Conservation (phyloP, 2,113 vertebrate species). For the Istiophorus platypterus region DNA sequence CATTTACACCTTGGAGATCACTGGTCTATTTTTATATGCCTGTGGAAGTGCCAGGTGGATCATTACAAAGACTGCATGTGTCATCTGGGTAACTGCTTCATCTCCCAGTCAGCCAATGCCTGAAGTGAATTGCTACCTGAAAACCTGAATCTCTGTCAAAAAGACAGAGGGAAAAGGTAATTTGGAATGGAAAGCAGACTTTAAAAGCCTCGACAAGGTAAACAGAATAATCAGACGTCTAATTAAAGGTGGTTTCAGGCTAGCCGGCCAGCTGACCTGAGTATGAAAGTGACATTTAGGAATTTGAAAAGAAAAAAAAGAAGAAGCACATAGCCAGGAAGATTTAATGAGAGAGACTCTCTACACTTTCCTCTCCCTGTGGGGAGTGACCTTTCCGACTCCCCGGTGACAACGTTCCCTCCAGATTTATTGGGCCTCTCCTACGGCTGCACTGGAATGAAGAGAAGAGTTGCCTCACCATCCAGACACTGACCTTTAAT, state of each 20-base stretch:
- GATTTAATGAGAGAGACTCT: slow-evolving; percentile 83
- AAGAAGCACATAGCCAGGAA: slow-evolving; percentile 59
- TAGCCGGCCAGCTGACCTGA: slow-evolving; percentile 60
- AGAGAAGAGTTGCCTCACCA: slow-evolving; percentile 71
- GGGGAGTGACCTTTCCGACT: slow-evolving; percentile 83
- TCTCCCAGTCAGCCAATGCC: slow-evolving; percentile 18
- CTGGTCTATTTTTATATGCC: slow-evolving; percentile 45
- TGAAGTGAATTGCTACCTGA: slow-evolving; percentile 22
- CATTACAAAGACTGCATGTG: slow-evolving; percentile 47
- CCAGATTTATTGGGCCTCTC: slow-evolving; percentile 81
- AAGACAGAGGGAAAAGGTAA: slow-evolving; percentile 10
- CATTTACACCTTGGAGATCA: slow-evolving; percentile 52
- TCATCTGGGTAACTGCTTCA: slow-evolving; percentile 52
- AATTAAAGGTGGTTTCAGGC: slow-evolving; percentile 66
- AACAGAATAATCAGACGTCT: slow-evolving; percentile 67
- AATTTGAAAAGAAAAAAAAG: slow-evolving; percentile 30
- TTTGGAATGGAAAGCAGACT: slow-evolving; percentile 7
- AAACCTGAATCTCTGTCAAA: slow-evolving; percentile 10
- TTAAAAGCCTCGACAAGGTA: slow-evolving; percentile 56
- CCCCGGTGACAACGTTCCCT: slow-evolving; percentile 79
- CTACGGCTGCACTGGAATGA: slow-evolving; percentile 69
- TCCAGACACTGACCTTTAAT: slow-evolving; percentile 81
- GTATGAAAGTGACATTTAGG: slow-evolving; percentile 83
- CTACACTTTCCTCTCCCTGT: slow-evolving; percentile 69
- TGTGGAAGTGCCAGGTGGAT: slow-evolving; percentile 17